Conservation (phyloP, 2,113 vertebrate genomes). For the Lamprotornis superbus region DNA sequence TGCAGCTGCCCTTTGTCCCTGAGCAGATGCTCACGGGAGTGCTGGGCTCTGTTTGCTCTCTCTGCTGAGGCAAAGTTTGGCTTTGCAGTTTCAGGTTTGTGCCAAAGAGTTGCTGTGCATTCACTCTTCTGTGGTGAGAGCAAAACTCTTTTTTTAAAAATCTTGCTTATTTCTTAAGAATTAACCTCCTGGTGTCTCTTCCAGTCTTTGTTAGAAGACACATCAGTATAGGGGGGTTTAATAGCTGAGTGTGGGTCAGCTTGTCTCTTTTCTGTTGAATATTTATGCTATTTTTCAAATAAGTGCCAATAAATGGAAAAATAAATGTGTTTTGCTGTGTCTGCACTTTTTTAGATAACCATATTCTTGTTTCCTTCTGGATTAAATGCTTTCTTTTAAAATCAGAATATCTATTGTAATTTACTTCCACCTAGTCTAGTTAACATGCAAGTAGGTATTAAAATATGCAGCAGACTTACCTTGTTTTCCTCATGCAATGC, state of each 20-base stretch:
- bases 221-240: background rate
- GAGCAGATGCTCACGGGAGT: background rate
- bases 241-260: background rate
- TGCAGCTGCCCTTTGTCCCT: background rate
- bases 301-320: constrained; percentile 58
- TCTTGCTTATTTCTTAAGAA: constrained; percentile 11
- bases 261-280: constrained; percentile 43
- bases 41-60: background rate
- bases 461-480: background rate
- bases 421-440: background rate
- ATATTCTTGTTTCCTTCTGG: background rate
- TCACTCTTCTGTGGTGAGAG: constrained; percentile 26
- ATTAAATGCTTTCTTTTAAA: background rate
- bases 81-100: constrained; percentile 20
- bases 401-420: background rate
- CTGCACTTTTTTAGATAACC: background rate
- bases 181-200: background rate
- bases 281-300: constrained; percentile 61
- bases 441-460: background rate
- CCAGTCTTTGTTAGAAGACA: background rate
- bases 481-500: background rate
- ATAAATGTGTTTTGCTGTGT: background rate
- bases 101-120: constrained; percentile 1
- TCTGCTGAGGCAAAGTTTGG: background rate
- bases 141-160: background rate